phyloP scores from a whole-genome alignment of 2,797 vertebrate genomes.

The Podarcis lilfordi region DNA sequence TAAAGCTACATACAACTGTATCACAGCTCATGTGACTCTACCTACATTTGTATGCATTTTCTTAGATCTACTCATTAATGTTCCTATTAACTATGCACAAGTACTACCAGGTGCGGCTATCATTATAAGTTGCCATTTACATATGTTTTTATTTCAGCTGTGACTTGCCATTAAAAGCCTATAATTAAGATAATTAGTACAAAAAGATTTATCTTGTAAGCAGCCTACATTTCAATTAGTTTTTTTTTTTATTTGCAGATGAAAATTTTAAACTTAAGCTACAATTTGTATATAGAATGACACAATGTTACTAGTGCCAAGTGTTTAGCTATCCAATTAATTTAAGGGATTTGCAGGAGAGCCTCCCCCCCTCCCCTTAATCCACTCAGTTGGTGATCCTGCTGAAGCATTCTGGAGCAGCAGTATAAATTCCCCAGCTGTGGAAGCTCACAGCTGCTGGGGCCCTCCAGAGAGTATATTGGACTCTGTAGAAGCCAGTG shows the following conservation, averaged over 20 bases:
- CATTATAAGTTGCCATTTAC: slow-evolving; percentile 57
- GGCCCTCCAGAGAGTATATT: background rate
- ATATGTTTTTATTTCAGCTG: slow-evolving; percentile 70
- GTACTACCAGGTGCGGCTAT: slow-evolving; percentile 50
- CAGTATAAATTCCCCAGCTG: slow-evolving; percentile 36
- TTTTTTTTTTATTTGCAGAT: slow-evolving; percentile 64
- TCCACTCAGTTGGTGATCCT: slow-evolving; percentile 12
- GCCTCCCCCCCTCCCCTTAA: background rate
- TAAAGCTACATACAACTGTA: background rate
- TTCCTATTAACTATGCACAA: slow-evolving; percentile 25
- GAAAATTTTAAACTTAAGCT: slow-evolving; percentile 70
- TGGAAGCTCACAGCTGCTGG: background rate
- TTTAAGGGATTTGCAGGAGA: slow-evolving; percentile 13
- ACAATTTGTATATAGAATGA: slow-evolving; percentile 66
- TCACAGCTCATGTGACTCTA: background rate
- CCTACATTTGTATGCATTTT: background rate
- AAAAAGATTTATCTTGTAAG: slow-evolving; percentile 73
- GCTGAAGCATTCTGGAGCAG: background rate
- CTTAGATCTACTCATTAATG: background rate
- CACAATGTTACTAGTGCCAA: slow-evolving; percentile 46
- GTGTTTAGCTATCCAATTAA: slow-evolving; percentile 50
- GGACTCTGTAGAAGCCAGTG: background rate
- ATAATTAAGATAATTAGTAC: slow-evolving; percentile 77
- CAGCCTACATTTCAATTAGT: slow-evolving; percentile 69
- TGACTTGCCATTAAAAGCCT: slow-evolving; percentile 70